Percentiles rank a stretch among this genome's conserved stretches.
These are phyloP conservation scores for Cassiopea andromeda DNA, from an alignment of 30 jellyfish, hydroid and myxozoan genomes.

Conservation along the genomic window DNA sequence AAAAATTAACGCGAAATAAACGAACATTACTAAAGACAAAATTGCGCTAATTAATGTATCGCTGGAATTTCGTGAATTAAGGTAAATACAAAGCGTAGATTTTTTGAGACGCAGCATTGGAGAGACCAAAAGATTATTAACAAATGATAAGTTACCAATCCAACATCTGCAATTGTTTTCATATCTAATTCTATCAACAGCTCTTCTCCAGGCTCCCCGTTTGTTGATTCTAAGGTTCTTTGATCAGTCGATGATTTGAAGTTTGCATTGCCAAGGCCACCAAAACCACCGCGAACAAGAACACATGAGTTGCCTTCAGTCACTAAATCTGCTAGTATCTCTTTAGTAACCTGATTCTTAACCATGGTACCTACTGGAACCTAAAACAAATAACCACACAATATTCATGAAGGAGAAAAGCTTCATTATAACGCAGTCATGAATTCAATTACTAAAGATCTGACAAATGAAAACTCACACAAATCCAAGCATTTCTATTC, in stretches of 20 bases:
- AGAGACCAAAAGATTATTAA: background rate
- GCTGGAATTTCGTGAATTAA: no score
- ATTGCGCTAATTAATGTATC: no score
- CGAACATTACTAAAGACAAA: no score
- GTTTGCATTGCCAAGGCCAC: slow-evolving; percentile 93
- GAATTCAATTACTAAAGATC: no score
- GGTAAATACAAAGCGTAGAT: no score
- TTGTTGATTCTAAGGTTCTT: slow-evolving; percentile 84
- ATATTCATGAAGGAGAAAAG: no score
- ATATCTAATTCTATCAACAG: slow-evolving; percentile 73
- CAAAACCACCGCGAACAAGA: slow-evolving; percentile 87
- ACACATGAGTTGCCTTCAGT: slow-evolving; percentile 30
- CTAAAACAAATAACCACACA: slow-evolving; percentile 6
- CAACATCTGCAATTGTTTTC: slow-evolving; percentile 97
- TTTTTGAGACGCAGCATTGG: no score
- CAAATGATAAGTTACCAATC: slow-evolving; percentile 74
- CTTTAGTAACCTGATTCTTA: slow-evolving; percentile 27
- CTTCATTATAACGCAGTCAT: no score
- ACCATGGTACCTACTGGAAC: slow-evolving; percentile 94
- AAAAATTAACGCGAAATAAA: no score
- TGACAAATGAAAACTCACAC: no score
- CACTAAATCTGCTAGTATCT: slow-evolving; percentile 56
- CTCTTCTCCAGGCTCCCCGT: slow-evolving; percentile 85
- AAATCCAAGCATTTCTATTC: no score
- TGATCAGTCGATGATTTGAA: slow-evolving; percentile 83